Conservation (phyloP, 2,113 vertebrate genomes). For the Myiozetetes cayanensis region DNA sequence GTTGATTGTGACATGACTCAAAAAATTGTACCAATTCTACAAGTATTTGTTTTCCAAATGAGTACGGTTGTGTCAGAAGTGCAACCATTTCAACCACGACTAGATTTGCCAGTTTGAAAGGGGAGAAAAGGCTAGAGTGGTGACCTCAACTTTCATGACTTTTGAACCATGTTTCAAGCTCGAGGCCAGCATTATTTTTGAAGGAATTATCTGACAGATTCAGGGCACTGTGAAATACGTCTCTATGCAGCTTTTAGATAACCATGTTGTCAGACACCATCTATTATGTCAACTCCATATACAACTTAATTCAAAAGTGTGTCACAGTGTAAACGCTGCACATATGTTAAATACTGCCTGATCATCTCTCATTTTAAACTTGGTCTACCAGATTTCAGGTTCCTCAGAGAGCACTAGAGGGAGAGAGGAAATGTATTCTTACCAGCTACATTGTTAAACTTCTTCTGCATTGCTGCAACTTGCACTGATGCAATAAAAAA, state of each 20-base stretch:
- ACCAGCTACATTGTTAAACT: background rate
- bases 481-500: background rate
- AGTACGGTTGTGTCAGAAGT: background rate
- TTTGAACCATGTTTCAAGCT: background rate
- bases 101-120: background rate
- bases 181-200: background rate
- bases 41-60: background rate
- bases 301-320: background rate
- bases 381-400: background rate
- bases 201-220: background rate
- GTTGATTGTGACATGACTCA: background rate
- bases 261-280: background rate
- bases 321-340: background rate
- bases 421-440: fast-evolving
- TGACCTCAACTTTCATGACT: background rate
- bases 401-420: fast-evolving
- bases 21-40: background rate
- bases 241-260: background rate
- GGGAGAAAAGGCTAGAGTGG: background rate
- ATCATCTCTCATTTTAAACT: background rate
- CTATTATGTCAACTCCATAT: background rate
- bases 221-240: background rate
- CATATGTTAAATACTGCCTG: background rate
- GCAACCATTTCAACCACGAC: background rate
- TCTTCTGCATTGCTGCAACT: background rate